Conservation (phyloP, 2,113 vertebrate species). For the Ptilorrhoa leucosticta region DNA sequence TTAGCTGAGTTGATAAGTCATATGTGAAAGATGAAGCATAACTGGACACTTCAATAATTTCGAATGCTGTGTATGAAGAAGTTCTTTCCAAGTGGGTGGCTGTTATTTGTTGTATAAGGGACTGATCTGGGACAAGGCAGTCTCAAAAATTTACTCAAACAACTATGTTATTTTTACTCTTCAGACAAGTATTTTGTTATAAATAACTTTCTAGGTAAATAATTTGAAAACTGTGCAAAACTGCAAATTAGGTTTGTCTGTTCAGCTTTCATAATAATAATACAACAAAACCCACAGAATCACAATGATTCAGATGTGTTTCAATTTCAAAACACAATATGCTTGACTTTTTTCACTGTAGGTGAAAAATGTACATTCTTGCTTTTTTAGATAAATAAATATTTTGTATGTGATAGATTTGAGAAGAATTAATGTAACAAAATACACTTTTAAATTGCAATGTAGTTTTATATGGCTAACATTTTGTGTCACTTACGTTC, state of each 20-base stretch:
- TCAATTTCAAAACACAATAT: neutral
- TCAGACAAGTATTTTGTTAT: neutral
- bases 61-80: neutral
- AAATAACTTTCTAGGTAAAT: neutral
- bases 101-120: neutral
- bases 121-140: neutral
- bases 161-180: neutral
- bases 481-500: neutral
- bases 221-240: neutral
- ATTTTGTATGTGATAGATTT: neutral
- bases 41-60: neutral
- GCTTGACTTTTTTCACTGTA: neutral
- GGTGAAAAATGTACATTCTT: neutral
- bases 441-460: neutral
- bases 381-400: neutral
- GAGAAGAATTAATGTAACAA: neutral
- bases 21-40: neutral
- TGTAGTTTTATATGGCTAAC: neutral
- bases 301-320: neutral
- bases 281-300: neutral
- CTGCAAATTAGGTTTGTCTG: neutral
- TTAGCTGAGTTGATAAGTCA: neutral
- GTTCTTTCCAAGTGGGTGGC: neutral
- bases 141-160: neutral
- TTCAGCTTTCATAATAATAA: neutral